Base-by-base conservation (phyloP, 2,113 vertebrate species). In the Tetraodon nigroviridis region DNA sequence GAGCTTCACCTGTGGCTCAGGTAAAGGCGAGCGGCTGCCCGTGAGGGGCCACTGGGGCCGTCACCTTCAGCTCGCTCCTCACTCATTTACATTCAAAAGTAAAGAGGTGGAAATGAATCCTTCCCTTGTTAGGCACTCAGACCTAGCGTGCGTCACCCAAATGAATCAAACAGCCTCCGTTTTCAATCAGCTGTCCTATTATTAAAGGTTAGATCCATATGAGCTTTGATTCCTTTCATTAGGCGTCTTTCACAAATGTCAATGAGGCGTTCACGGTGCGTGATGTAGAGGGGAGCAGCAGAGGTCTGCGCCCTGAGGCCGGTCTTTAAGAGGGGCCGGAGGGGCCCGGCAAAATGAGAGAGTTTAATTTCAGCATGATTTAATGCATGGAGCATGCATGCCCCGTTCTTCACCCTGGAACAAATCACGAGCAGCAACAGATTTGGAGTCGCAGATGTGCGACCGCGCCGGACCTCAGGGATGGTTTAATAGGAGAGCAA, bases 321-420 rank as follows among this genome's bases (percentile, higher is more conserved):
- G 14, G 42, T 53, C 40, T 67, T 24, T 41, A 67, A 17, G 49
- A 15, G 65, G 58, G 57, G 32, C 58, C 42, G 41, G 1, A 15
- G 37, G 57, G 55, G 55, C 72, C 29, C n/a, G 8, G 64, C 53
- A 68, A 74, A 66, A 64, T 67, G 58, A 45, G 37, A 40, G 42
- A 45, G 21, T 61, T 69, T 76, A 47, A 78, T 76, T 78, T 76
- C 65, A 52, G 45, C 45, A 50, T 67, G 59, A 80, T 76, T 67
- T 56, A n/a, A 67, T 62, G 65, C 27, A 67, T 19, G 27, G 61
- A 59, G 67, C 40, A 21, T 11, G 8, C 32, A 11, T 12, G 32
- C 32, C 32, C 32, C 32, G 10, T 8, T 37, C 8, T 37, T 37
- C 32, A 37, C 32, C 32, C 32, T 37, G 32, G 1, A 37, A 37